Evolutionary conservation across 2,113 vertebrate species (phyloP), one percentile per base, ranked within the genome.

Genomic region (Nestor notabilis): DNA sequence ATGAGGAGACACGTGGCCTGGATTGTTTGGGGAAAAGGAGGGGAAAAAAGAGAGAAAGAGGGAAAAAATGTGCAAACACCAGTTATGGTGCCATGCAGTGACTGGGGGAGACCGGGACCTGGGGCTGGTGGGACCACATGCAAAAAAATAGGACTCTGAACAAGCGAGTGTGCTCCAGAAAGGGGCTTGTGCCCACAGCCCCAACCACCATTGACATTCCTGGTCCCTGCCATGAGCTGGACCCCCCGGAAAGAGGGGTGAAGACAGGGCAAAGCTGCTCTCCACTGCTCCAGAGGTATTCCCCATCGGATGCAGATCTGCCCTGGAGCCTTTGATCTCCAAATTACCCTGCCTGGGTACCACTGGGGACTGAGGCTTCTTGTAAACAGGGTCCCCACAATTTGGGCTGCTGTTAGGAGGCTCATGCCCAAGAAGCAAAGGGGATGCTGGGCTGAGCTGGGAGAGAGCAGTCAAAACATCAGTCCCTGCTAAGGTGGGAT

Each of bases 1-100:
- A 99, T 98, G 98, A 98, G 98, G 44, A 98, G 97, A 97, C 99
- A 98, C 95, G 98, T 98, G 83, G 96, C 98, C 99, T 99, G 98
- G 97, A 93, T 98, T 98, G 98, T 98, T 97, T 85, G 95, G 95
- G 97, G 95, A 89, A 96, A 95, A 58, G 17, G 44, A 33, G 68
- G 93, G 92, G 95, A 95, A 87, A 83, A 96, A 93, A 96, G 95
- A 98, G 97, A 96, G 95, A 96, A 97, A 96, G 97, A 95, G 97
- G 97, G 93, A 97, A 95, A 98, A 97, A 97, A 94, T 98, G 98
- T 98, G 98, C 98, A 98, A 98, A 98, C 97, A 98, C 98, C 97
- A 91, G 97, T 98, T 97, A 98, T 87, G 98, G 98, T 98, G 98
- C 98, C 99, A 97, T 98, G 99, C 98, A 98, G 98, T 98, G 97